Conservation (phyloP, 2,888 invertebrate genomes). For the Apotomis turbidana region DNA sequence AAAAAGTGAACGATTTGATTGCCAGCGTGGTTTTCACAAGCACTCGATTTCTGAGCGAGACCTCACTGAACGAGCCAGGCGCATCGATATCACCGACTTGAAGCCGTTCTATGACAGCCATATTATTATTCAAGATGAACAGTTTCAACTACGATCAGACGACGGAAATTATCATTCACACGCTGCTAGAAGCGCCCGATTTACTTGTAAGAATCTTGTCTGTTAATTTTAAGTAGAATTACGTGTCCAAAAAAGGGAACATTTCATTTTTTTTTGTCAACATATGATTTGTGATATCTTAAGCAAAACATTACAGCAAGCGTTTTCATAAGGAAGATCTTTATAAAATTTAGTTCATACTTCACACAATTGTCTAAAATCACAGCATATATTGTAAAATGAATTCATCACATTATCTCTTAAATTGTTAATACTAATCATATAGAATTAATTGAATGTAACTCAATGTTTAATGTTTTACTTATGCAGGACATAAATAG, state of each 20-base stretch:
- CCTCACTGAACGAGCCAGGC: neutral
- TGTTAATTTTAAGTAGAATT: too few species aligned
- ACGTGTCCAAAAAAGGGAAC: too few species aligned
- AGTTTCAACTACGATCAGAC: neutral
- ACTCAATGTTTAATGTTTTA: constrained; percentile 5
- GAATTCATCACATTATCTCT: constrained; percentile 20
- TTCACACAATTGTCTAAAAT: too few species aligned
- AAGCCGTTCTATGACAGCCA: neutral
- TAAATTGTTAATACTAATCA: constrained; percentile 7
- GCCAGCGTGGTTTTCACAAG: too few species aligned
- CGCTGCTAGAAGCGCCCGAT: neutral
- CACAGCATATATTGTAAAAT: neutral
- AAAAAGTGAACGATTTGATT: too few species aligned
- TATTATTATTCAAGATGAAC: neutral
- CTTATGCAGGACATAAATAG: constrained; percentile 32
- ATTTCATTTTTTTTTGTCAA: too few species aligned
- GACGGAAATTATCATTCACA: neutral
- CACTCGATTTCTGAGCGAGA: neutral
- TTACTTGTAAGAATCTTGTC: too few species aligned
- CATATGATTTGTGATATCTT: too few species aligned
- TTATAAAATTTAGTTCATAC: too few species aligned
- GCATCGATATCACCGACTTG: too few species aligned
- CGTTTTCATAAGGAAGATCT: too few species aligned
- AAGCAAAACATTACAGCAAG: too few species aligned
- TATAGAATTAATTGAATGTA: constrained; percentile 3